Base-by-base conservation (phyloP, 2,888 invertebrate species). In the Xestia sexstrigata region DNA sequence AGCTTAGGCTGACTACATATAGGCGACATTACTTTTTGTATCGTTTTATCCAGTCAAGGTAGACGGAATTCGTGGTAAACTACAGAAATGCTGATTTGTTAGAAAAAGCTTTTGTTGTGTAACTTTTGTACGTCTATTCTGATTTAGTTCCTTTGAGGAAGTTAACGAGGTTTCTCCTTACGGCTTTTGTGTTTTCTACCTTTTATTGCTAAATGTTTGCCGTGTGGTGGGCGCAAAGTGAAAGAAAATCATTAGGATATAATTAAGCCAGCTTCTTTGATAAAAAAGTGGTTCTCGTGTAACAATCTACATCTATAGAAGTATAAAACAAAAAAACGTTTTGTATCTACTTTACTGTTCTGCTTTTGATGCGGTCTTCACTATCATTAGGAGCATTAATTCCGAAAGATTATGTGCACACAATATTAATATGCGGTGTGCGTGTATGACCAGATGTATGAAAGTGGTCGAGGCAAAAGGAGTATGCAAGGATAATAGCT, bases 41-140 rank as follows among this genome's bases (percentile, higher is more conserved):
- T n/a, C 47, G 58, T 35, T 49, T 39, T 52, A 45, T 66, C 26
- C 62, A 30, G 9, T 23, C 60, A 63, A 81, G 65, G 77, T 76
- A 74, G 52, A 70, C 76, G 73, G 77, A 74, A 83, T 79, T 76
- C 68, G 81, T 58, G 30, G 78, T 3, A 52, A 78, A 78, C 77
- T 75, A 74, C 74, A 65, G 62, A 78, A 49, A 83, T 78, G 76
- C 77, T 78, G 87, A 85, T 81, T 87, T 79, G 75, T 76, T 55
- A 26, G 62, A 13, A 69, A 68, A 78, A 70, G 69, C 76, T 78
- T 84, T 85, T 78, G 73, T 79, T 79, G 70, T 45, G 67, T 70
- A 81, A 78, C 72, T 84, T 79, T 74, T 86, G 74, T 71, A 52
- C 65, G 45, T 79, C 47, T 52, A 60, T 78, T 74, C 74, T 76